A percentile compares a stretch with the other conserved stretches of the same genome.
Conservation (phyloP, 2,797 vertebrate genomes). For the Leptatherina wallacei region DNA sequence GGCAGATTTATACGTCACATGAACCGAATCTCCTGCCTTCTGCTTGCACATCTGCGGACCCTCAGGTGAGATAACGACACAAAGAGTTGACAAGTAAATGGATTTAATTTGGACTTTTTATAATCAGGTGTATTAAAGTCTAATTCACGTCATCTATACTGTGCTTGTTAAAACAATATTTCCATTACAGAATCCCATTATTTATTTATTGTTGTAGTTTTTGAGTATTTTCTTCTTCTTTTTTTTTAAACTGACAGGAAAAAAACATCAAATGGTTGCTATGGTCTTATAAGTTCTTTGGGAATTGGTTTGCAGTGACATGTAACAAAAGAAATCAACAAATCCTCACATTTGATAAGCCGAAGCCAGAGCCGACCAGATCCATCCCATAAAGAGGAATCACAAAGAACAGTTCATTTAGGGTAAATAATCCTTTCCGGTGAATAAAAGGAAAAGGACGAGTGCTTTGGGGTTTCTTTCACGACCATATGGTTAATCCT, state of each 20-base stretch:
- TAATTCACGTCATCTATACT: not conserved
- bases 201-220: too few relatives aligned
- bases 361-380: not conserved
- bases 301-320: not conserved
- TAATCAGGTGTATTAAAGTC: not conserved
- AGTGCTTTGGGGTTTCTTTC: slow-evolving; percentile 42
- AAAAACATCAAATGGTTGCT: too few relatives aligned
- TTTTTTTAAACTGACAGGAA: too few relatives aligned
- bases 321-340: not conserved
- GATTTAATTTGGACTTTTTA: not conserved
- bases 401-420: not conserved
- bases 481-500: slow-evolving; percentile 66
- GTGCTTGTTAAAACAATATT: not conserved
- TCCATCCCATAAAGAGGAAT: not conserved
- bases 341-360: not conserved
- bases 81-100: not conserved
- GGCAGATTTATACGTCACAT: not conserved
- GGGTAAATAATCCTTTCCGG: slow-evolving; percentile 14
- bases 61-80: not conserved
- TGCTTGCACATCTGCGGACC: not conserved
- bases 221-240: too few relatives aligned
- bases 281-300: too few relatives aligned
- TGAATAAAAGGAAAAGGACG: slow-evolving; percentile 40
- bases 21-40: not conserved
- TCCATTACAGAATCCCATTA: not conserved